Conservation (phyloP, 2,888 invertebrate species). For the Dusona sp. region DNA sequence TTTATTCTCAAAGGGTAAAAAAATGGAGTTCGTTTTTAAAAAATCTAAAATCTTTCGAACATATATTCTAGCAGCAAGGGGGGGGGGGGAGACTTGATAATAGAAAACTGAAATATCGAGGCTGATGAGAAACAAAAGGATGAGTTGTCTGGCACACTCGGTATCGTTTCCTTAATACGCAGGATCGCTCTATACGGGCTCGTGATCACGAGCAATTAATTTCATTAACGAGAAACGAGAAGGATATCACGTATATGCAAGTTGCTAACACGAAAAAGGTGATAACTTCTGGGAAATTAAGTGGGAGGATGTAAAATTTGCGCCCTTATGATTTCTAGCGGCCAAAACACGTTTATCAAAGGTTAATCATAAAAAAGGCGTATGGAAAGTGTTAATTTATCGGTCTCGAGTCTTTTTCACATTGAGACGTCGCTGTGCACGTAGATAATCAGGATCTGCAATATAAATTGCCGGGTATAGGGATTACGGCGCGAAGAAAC, state of each 20-base stretch:
- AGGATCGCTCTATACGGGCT: conserved; percentile 61
- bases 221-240: conserved; percentile 62
- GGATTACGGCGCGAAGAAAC: conserved; percentile 38
- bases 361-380: conserved; percentile 5
- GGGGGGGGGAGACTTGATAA: not conserved
- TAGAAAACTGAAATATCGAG: not conserved
- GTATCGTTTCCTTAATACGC: conserved; percentile 64
- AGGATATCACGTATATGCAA: not conserved
- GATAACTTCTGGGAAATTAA: not conserved
- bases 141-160: conserved; percentile 16
- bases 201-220: conserved; percentile 69
- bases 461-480: conserved; percentile 53
- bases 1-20: not conserved
- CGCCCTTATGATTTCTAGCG: conserved; percentile 6
- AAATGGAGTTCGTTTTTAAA: not conserved
- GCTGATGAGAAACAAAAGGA: conserved; percentile 25
- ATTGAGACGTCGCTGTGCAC: not conserved
- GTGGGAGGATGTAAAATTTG: not conserved
- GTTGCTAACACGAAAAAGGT: not conserved
- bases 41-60: not conserved
- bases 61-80: not conserved
- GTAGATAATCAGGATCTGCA: conserved; percentile 48
- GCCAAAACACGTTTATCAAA: conserved; percentile 10
- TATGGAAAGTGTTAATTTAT: not conserved
- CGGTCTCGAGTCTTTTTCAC: not conserved